Evolutionary conservation across 2,113 vertebrate species (phyloP), one percentile per base, ranked within the genome.

Genomic region (Pycnonotus jocosus): DNA sequence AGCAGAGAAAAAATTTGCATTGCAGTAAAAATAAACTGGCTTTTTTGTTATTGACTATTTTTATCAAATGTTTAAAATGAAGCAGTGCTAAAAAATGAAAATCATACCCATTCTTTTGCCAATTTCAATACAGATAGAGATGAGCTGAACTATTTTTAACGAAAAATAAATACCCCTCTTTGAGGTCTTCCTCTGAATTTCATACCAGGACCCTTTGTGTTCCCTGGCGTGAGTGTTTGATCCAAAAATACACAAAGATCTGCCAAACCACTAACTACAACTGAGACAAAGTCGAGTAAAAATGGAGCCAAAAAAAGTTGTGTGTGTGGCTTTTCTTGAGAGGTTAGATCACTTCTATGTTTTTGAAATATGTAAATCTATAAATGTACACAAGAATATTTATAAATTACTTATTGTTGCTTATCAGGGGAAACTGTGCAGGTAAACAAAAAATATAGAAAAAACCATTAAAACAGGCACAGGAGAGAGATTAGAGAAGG

Each of bases 221-320:
- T 97, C 94, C 84, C 96, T 97, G 96, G 96, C 4, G 8, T 91
- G 92, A 97, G 95, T 97, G 97, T 98, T 96, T 97, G 97, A 98
- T 98, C 98, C 97, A 98, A 98, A 98, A 98, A 98, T 96, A 98
- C 47, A 58, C 85, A 78, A 93, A 96, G 91, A 94, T 96, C 78
- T 96, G 96, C 97, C 98, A 98, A 98, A 98, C 98, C 98, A 98
- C 98, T 98, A 98, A 98, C 93, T 98, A 97, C 94, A 97, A 97
- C 97, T 66, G 14, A 95, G 95, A 97, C 94, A 88, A 96, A 92
- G 81, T 84, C 61, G 92, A 89, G 87, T 94, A 86, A 92, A 19
- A 84, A 93, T 57, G 84, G 92, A 97, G 97, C 97, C 95, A 92
- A 96, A 96, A 90, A 81, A 96, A 92, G 76, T 95, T 57, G 37